Conservation (phyloP, 2,113 vertebrate genomes). For the Cyphomyrus discorhynchus region DNA sequence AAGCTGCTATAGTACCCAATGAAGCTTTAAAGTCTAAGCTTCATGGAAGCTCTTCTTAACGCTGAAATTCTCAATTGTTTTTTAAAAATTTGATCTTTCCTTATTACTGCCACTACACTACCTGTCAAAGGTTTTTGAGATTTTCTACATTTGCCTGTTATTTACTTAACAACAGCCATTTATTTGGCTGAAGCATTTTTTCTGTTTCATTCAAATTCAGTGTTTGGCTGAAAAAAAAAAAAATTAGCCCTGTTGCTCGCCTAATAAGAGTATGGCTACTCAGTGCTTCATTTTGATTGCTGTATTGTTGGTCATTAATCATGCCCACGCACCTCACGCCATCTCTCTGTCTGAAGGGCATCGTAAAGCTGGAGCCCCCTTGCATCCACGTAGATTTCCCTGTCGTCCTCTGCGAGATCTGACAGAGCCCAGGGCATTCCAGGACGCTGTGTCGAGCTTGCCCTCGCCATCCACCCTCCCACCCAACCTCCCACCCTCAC, state of each 20-base stretch:
- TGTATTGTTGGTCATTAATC: neutral
- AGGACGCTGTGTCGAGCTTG: slow-evolving; percentile 19
- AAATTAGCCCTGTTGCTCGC: neutral
- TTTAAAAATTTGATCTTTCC: neutral
- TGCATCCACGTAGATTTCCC: slow-evolving; percentile 95
- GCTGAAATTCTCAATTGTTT: neutral
- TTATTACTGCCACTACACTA: neutral
- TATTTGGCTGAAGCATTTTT: neutral
- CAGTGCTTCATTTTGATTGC: neutral
- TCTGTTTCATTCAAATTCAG: neutral
- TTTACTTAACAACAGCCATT: neutral
- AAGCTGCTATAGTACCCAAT: neutral
- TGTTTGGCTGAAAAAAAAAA: neutral
- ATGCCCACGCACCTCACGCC: neutral
- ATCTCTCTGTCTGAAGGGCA: slow-evolving; percentile 65
- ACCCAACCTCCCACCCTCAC: neutral
- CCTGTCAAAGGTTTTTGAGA: too few species aligned
- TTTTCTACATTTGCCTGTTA: too few species aligned
- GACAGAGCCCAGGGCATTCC: slow-evolving; percentile 42
- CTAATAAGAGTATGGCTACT: neutral
- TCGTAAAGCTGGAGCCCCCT: slow-evolving; percentile 86
- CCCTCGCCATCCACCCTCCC: slow-evolving; percentile 4
- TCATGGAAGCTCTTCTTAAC: neutral
- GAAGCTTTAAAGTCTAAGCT: neutral
- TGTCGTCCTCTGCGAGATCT: slow-evolving; percentile 90